phyloP scores from a whole-genome alignment of 2,797 vertebrate genomes.

The Tapirus indicus region DNA sequence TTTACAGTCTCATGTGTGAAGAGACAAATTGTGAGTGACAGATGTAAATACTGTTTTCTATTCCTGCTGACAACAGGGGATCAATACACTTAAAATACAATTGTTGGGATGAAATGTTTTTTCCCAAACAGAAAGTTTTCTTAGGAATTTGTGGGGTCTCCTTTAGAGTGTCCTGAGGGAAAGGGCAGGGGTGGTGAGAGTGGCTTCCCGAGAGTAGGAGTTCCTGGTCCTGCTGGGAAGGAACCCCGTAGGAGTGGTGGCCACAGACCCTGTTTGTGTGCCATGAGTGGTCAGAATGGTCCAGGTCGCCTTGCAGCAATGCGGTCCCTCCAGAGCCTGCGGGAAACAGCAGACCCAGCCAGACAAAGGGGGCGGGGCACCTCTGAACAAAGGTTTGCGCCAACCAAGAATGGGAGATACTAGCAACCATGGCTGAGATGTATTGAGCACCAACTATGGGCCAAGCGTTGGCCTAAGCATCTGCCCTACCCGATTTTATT shows the following conservation, averaged over 20 bases:
- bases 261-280: not conserved
- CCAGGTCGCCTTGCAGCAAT: not conserved
- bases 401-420: not conserved
- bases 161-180: not conserved
- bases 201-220: not conserved
- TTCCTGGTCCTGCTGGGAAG: not conserved
- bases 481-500: not conserved
- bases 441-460: fast-evolving
- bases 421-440: not conserved
- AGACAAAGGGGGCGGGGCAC: not conserved
- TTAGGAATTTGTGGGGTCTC: not conserved
- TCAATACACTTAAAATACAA: not conserved
- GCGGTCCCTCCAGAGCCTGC: not conserved
- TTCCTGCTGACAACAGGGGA: not conserved
- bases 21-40: not conserved
- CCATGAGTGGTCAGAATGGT: no score
- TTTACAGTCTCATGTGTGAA: not conserved
- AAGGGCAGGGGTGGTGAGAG: not conserved
- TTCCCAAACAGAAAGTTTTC: not conserved
- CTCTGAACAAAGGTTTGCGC: not conserved
- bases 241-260: not conserved
- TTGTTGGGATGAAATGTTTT: not conserved
- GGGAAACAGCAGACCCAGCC: not conserved
- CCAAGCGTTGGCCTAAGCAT: not conserved
- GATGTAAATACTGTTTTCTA: not conserved